Evolutionary conservation across 2,797 vertebrate genomes (phyloP), one percentile per base, ranked within the genome.

Genomic region (Chaenodraco wilsoni): DNA sequence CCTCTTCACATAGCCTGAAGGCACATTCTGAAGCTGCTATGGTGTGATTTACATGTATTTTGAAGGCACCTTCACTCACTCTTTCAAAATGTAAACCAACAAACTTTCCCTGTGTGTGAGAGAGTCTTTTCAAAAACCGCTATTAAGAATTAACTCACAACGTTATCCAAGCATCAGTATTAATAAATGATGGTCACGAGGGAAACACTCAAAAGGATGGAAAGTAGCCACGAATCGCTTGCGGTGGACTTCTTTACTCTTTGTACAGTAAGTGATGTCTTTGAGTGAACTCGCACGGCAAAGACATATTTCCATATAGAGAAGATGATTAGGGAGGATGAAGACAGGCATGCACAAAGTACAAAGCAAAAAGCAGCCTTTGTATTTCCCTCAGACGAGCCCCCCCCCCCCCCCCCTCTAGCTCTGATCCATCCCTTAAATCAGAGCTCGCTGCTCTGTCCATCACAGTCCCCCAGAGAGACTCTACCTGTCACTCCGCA

Each of bases 351-450:
- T 15, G 60, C 64, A 76, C 70, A 66, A 71, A 89, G 87, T 90
- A 91, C 91, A 93, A 92, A 93, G 89, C 80, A 79, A 72, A 82
- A 88, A 64, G 83, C 72, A 89, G 88, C 79, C 90, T 91, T 92
- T 92, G 90, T 90, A 79, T 84, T 88, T 89, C 70, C 84, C 87
- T 90, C 90, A 75, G 77, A 91, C 83, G 88, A 84, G 75, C 68
- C 76, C 46, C 65, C 49, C 23, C 76, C 46, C 65, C 49, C 23
- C 27, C 23, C 52, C 49, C 49, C 67, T 57, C 51, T 23, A 63
- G 68, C 86, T 91, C 80, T 88, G 87, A 91, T 92, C 89, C 74
- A 67, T 33, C 81, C 69, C 83, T 84, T 87, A 88, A 88, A 89
- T 90, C 85, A 86, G 60, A 90, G 82, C 65, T 74, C 86, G 79